Evolutionary conservation across 1,140 invertebrate species (phyloP), one percentile per base, ranked within the genome.

Genomic region (Zaprionus nigranus): DNA sequence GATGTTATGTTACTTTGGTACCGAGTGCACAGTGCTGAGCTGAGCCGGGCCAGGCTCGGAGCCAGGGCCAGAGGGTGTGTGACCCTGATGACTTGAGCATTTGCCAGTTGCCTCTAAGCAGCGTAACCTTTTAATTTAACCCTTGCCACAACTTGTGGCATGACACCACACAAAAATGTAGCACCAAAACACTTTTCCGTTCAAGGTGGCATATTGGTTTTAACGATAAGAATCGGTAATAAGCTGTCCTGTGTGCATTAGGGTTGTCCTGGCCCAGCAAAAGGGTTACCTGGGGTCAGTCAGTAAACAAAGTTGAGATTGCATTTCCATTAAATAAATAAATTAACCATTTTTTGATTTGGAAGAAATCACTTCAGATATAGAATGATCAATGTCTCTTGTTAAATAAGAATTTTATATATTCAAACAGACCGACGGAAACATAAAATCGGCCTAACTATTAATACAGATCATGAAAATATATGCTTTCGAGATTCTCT

Each of bases 121-220:
- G 84, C 84, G 85, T 87, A 83, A 73, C 84, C 84, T 81, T 82
- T 79, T 82, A 75, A 65, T 72, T 87, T 87, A 87, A 87, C 84
- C 84, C 84, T 87, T 88, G 75, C 75, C 60, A 17, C 73, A 72
- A 75, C 72, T 67, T 63, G 76, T 75, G 82, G 80, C 83, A 84
- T 88, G 84, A 87, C 84, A 78, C 81, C 58, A 88, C 70, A 78
- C 40, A 73, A 85, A 85, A 53, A 71, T 67, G 65, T 57, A 59
- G 58, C 43, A 73, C 65, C 76, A 68, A 63, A 79, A 86, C 69
- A 62, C 40, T 73, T 79, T 88, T 60, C 62, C 65, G 53, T 87
- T 65, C 28, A 78, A 87, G 84, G 84, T 87, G 84, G 88, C 84
- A 87, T 87, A 87, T 87, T 87, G 84, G 84, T 75, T 73, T 75